These are phyloP conservation scores for Parnassius glacialis DNA, from an alignment of 2,888 invertebrate genomes.

Conservation along the genomic window DNA sequence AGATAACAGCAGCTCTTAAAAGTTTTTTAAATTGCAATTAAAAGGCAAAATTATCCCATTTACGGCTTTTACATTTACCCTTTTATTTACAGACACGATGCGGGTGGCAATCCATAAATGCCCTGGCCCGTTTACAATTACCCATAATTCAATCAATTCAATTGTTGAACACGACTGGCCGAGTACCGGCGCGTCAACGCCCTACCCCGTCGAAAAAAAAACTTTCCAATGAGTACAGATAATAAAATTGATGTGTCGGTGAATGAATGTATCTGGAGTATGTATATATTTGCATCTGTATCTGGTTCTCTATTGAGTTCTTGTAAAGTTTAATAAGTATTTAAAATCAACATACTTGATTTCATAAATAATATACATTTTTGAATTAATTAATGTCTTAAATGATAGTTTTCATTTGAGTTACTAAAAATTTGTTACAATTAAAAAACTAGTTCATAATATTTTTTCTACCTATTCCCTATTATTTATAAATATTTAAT, in stretches of 20 bases:
- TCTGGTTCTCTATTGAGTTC: constrained; percentile 27
- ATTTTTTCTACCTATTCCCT: too few relatives aligned
- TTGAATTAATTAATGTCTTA: too few relatives aligned
- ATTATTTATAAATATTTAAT: too few relatives aligned
- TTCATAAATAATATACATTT: too few relatives aligned
- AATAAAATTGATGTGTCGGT: constrained; percentile 18
- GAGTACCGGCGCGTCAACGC: constrained; percentile 73
- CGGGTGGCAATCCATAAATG: constrained; percentile 72
- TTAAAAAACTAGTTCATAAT: too few relatives aligned
- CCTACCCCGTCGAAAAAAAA: constrained; percentile 61
- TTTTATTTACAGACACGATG: constrained; percentile 63
- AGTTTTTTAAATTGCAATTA: constrained; percentile 23
- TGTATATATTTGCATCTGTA: not conserved
- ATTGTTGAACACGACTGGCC: constrained; percentile 72
- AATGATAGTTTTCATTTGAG: too few relatives aligned
- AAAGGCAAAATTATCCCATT: constrained; percentile 22
- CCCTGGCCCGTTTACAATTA: constrained; percentile 60
- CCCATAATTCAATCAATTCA: constrained; percentile 77
- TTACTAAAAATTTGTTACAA: too few relatives aligned
- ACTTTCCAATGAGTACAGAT: constrained; percentile 11
- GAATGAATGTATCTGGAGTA: not conserved
- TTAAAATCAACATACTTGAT: too few relatives aligned
- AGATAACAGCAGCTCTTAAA: not conserved
- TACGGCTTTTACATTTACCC: constrained; percentile 30
- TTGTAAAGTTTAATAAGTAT: too few relatives aligned